Base-by-base conservation (phyloP, 2,888 invertebrate species). In the Phengaris alcon region DNA sequence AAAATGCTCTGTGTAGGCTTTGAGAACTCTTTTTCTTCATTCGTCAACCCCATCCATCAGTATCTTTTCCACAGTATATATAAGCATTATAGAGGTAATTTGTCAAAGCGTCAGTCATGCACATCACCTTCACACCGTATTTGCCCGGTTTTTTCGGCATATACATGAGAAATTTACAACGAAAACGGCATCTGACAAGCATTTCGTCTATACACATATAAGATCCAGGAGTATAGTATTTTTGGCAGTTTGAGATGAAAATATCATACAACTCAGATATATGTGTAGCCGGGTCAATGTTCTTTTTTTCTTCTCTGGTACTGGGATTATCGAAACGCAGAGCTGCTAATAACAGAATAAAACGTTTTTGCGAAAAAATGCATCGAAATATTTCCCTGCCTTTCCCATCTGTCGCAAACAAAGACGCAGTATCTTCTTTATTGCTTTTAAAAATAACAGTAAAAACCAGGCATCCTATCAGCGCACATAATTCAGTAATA, bases 121-220 rank as follows among this genome's bases (percentile, higher is more conserved):
- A 9, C n/a, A 74, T 57, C 7, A 59, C 2, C 51, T 74, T 74
- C 6, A 74, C 15, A 5, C 74, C 74, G 48, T 74, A 59, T 10
- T 59, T 74, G 8, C 12, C 51, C 7, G 74, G 64, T 48, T 74
- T 74, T 10, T 59, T 74, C 8, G 74, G 74, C 74, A 74, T 74
- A 57, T 64, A 64, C 6, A 74, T 48, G 15, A 15, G 46, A n/a
- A 57, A 74, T 8, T 59, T 74, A 57, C 59, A 74, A 15, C 59
- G 46, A 9, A 59, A 55, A 15, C 57, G 44, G 15, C 48, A 74
- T 12, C 15, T 10, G 6, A 74, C 48, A 10, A 74, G 57, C 59
- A 64, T 74, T 64, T 74, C 59, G 48, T 74, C 73, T 44, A 73
- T 73, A 10, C 73, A 73, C 15, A 57, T 15, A 48, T 46, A 48